phyloP scores from a whole-genome alignment of 1,140 invertebrate species.

The Caenorhabditis tropicalis region DNA sequence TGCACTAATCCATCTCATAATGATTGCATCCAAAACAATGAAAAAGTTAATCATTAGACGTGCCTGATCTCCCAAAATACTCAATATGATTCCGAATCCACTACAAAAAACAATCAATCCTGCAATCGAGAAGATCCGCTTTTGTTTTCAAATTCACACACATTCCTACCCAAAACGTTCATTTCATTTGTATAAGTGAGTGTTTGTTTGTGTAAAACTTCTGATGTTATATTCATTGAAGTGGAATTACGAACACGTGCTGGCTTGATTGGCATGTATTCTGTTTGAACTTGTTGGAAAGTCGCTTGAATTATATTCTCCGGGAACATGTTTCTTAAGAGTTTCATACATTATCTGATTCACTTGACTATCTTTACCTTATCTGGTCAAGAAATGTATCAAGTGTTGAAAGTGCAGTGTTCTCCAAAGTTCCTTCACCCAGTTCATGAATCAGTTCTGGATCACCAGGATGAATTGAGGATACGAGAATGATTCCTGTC shows the following conservation, averaged over 20 bases:
- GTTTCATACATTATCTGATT: background rate
- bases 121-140: conserved; percentile 60
- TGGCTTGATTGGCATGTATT: conserved; percentile 49
- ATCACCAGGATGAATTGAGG: conserved; percentile 83
- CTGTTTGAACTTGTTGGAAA: conserved; percentile 66
- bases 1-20: conserved; percentile 78
- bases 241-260: conserved; percentile 32
- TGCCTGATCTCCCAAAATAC: conserved; percentile 72
- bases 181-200: conserved; percentile 73
- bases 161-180: conserved; percentile 73
- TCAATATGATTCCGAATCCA: conserved; percentile 75
- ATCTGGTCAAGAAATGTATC: conserved; percentile 92
- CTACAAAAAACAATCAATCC: conserved; percentile 76
- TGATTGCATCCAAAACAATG: conserved; percentile 74
- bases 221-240: conserved; percentile 29
- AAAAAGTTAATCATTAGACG: conserved; percentile 75
- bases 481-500: conserved; percentile 82
- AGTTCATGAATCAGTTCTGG: conserved; percentile 72
- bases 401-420: conserved; percentile 79
- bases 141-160: background rate
- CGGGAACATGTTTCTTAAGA: conserved; percentile 71
- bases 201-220: conserved; percentile 59
- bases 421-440: conserved; percentile 74
- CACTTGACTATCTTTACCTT: conserved; percentile 75
- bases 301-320: conserved; percentile 71